Evolutionary conservation across 1,140 invertebrate genomes (phyloP).

Genomic region (Drepana arcuata): DNA sequence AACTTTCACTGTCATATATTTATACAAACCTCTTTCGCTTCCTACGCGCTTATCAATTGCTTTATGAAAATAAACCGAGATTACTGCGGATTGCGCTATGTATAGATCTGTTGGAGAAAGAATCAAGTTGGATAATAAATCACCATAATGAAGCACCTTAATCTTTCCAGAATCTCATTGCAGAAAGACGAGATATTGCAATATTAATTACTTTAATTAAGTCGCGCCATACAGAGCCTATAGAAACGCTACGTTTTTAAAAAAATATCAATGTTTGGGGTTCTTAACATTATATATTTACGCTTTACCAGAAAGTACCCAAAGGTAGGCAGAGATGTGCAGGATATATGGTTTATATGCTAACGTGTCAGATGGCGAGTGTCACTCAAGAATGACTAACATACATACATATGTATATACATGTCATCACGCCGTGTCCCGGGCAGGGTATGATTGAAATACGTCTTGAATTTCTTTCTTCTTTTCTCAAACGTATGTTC

Average conservation of each 20-base stretch:
- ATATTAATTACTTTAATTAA: constrained; percentile 55
- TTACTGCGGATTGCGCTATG: too few relatives aligned
- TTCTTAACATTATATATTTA: too few relatives aligned
- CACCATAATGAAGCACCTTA: constrained; percentile 58
- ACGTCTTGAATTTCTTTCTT: not conserved
- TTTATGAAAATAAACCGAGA: too few relatives aligned
- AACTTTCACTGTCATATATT: not conserved
- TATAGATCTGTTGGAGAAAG: not conserved
- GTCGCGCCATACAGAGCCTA: constrained; percentile 16
- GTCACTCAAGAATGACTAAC: too few relatives aligned
- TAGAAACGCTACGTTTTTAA: not conserved
- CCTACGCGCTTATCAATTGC: not conserved
- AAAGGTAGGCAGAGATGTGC: too few relatives aligned
- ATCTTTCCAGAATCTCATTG: constrained; percentile 51
- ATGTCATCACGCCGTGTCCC: too few relatives aligned
- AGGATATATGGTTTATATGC: too few relatives aligned
- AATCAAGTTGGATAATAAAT: constrained; percentile 16
- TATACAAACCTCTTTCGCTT: not conserved
- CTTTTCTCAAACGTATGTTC: too few relatives aligned
- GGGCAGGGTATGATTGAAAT: not conserved
- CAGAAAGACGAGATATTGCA: constrained; percentile 49
- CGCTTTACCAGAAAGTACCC: too few relatives aligned
- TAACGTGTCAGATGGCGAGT: too few relatives aligned
- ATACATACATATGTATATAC: too few relatives aligned
- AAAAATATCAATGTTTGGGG: too few relatives aligned